Base-by-base conservation (phyloP, 1,140 invertebrate species). In the Augochlora pura region DNA sequence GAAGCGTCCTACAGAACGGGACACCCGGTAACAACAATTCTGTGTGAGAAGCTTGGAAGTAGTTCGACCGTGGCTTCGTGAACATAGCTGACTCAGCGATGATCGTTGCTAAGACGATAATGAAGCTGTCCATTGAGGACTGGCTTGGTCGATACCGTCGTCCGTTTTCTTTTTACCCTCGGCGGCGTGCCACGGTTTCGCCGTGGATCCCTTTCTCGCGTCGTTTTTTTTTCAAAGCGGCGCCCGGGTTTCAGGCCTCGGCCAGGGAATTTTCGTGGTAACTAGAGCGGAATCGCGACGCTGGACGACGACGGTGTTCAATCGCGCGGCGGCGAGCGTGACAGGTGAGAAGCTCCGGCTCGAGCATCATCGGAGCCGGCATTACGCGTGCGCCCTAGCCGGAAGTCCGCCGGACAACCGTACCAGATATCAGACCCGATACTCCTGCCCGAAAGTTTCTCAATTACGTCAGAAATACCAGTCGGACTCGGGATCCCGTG, bases 101-200 rank as follows among this genome's bases (percentile, higher is more conserved):
- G 65, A 78, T 77, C 60, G 42, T 65, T 73, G 57, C 67, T 66
- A 79, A 62, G 77, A 67, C 63, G 71, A 80, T 77, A 75, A 79
- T 59, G 69, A 71, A 77, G 32, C 49, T 70, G 46, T 16, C 32
- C 77, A 64, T 79, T 32, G 62, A 79, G 21, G 52, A 57, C 39
- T 42, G 18, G 70, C 69, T 79, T 79, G 77, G 27, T 79, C 77
- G 77, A 79, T 79, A 79, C 60, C 25, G 23, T 21, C 16, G 32
- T 4, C 32, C 32, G 32, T 32, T 32, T 4, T 32, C 32, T 32
- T 32, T 32, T 32, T 32, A n/a, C 32, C 32, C 32, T 32, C 32
- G 32, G 32, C 32, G 32, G 32, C 32, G 32, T 32, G 32, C 32
- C 4, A n/a, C 4, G 32, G 32, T 1, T 32, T 32, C 32, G 32